Conservation (phyloP, 2,888 invertebrate species). For the Drosophila leonis region DNA sequence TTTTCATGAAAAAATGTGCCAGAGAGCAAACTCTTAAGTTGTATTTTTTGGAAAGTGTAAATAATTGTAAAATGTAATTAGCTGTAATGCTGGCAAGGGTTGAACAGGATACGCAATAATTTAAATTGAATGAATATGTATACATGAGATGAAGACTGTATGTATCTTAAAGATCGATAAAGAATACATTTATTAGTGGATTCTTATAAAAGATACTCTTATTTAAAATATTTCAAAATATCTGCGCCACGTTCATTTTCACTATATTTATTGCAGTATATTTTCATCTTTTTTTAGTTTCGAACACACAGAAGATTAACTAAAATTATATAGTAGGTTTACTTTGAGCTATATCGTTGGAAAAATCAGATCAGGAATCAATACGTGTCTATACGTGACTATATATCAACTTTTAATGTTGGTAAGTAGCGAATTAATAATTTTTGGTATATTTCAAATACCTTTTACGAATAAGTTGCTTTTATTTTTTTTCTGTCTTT, state of each 20-base stretch:
- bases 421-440: background rate
- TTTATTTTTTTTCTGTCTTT: background rate
- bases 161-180: background rate
- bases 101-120: background rate
- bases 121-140: background rate
- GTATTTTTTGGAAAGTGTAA: constrained; percentile 65
- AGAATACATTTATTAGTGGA: background rate
- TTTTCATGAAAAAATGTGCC: constrained; percentile 59
- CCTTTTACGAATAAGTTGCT: too few relatives aligned
- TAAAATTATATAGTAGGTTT: too few relatives aligned
- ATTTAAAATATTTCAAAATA: too few relatives aligned
- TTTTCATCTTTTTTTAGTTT: too few relatives aligned
- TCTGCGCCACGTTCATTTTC: too few relatives aligned
- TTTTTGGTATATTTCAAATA: background rate
- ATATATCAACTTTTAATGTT: too few relatives aligned
- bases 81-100: background rate
- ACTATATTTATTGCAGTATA: too few relatives aligned
- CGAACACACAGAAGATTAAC: too few relatives aligned
- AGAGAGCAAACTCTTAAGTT: constrained; percentile 52
- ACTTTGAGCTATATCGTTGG: too few relatives aligned
- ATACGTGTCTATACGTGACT: background rate
- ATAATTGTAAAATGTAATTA: constrained; percentile 64
- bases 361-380: too few relatives aligned
- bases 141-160: background rate
- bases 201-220: background rate